These are phyloP conservation scores for Mactromeris polynyma DNA, from an alignment of 2,888 invertebrate genomes.

Conservation along the genomic window DNA sequence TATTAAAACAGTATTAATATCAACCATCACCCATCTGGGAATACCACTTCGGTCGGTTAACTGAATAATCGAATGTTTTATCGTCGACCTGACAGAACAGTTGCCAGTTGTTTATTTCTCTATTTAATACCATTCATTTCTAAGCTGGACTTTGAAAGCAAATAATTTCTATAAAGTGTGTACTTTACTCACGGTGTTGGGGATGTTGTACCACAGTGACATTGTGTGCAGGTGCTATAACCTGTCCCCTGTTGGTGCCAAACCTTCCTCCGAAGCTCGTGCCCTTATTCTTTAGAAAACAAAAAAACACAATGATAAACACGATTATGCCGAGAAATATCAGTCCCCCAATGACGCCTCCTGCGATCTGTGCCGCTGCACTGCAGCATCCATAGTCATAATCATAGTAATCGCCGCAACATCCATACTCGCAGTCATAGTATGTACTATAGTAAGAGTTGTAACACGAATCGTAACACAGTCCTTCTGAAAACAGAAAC, in stretches of 20 bases:
- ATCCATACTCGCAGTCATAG: neutral
- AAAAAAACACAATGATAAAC: neutral
- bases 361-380: neutral
- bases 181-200: neutral
- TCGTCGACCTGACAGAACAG: no score
- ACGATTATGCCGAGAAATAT: neutral
- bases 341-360: neutral
- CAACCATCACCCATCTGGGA: no score
- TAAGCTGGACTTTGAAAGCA: no score
- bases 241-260: no score
- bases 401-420: neutral
- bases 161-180: no score
- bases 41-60: no score
- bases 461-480: neutral
- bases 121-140: no score
- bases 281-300: neutral
- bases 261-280: no score
- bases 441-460: neutral
- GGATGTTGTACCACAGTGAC: neutral
- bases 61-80: no score
- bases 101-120: no score
- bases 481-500: neutral
- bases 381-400: neutral
- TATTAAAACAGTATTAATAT: no score
- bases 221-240: neutral